Evolutionary conservation across 1,140 invertebrate species (phyloP).

Genomic region (Trichonephila clavipes): DNA sequence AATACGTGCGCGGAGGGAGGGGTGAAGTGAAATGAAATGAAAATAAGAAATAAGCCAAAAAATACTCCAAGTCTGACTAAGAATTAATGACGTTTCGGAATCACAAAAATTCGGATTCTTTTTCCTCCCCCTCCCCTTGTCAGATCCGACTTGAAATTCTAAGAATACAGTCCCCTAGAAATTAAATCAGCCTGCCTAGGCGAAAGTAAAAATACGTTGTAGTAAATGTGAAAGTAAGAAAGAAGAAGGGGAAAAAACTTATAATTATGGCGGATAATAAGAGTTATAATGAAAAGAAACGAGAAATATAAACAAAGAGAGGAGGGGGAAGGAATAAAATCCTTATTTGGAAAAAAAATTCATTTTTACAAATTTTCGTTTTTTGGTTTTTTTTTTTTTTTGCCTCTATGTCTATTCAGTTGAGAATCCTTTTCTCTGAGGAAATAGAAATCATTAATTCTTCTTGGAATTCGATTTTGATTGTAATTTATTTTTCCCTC

Average conservation of each 20-base stretch:
- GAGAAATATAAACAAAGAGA: conserved; percentile 8
- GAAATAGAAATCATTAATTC: conserved; percentile 29
- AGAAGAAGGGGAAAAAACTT: not conserved
- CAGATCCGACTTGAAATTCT: conserved; percentile 18
- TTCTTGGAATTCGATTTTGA: conserved; percentile 31
- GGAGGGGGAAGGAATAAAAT: too few relatives aligned
- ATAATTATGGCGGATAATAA: conserved; percentile 58
- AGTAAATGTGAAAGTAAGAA: not conserved
- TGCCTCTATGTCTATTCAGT: not conserved
- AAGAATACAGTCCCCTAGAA: not conserved
- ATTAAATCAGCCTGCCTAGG: conserved; percentile 10
- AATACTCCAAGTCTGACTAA: not conserved
- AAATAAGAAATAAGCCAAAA: not conserved
- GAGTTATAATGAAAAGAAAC: conserved; percentile 57
- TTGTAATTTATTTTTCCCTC: conserved; percentile 26
- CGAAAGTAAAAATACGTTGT: not conserved
- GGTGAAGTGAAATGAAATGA: not conserved
- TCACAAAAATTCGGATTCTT: conserved; percentile 26
- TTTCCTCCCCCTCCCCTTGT: not conserved
- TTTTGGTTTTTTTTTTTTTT: not conserved
- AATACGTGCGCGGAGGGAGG: not conserved
- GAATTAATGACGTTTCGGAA: conserved; percentile 29
- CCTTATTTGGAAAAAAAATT: not conserved
- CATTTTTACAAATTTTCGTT: not conserved
- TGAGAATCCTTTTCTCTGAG: not conserved